phyloP scores from a whole-genome alignment of 2,797 vertebrate genomes.

The Pitangus sulphuratus region DNA sequence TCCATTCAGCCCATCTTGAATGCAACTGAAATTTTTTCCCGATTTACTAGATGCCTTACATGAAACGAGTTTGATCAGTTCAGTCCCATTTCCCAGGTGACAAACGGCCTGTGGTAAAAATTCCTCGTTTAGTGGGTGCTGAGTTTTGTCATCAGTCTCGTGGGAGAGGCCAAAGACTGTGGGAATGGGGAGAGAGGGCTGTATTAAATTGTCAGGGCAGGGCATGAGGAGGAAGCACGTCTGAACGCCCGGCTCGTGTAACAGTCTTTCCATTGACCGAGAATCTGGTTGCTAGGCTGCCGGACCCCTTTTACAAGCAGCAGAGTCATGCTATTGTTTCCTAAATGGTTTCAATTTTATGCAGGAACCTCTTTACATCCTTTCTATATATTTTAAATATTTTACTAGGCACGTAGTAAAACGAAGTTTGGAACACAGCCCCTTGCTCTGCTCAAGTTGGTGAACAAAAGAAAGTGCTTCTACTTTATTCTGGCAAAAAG shows the following conservation, averaged over 20 bases:
- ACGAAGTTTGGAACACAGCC: neutral
- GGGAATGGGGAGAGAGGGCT: slow-evolving; percentile 49
- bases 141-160: slow-evolving; percentile 48
- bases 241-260: neutral
- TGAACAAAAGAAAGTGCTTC: neutral
- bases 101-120: slow-evolving; percentile 41
- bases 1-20: slow-evolving; percentile 29
- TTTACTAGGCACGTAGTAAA: slow-evolving; percentile 40
- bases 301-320: slow-evolving; percentile 48
- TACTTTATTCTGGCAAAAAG: neutral
- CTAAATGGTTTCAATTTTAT: slow-evolving; percentile 46
- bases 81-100: slow-evolving; percentile 60
- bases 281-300: slow-evolving; percentile 65
- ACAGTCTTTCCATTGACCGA: slow-evolving; percentile 49
- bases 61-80: slow-evolving; percentile 1
- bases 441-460: neutral
- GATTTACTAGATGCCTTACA: neutral
- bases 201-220: slow-evolving; percentile 55
- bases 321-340: slow-evolving; percentile 56
- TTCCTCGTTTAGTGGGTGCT: neutral
- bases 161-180: slow-evolving; percentile 64
- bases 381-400: slow-evolving; percentile 58
- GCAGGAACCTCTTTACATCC: slow-evolving; percentile 35
- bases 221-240: slow-evolving; percentile 18
- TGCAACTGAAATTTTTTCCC: neutral